These are phyloP conservation scores for Selene dorsalis DNA, from an alignment of 2,797 vertebrate genomes.

Conservation along the genomic window DNA sequence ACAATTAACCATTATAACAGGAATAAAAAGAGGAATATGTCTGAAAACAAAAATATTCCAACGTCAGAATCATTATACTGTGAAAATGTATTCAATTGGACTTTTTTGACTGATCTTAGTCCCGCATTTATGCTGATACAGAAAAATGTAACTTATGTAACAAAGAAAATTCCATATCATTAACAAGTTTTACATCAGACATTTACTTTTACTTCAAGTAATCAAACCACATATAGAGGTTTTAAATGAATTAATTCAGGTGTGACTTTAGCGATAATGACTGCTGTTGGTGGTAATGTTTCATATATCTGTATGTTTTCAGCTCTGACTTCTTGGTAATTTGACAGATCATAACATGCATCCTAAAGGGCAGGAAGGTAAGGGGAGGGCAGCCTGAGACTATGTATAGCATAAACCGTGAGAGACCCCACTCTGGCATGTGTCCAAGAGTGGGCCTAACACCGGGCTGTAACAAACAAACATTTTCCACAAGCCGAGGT, in stretches of 20 bases:
- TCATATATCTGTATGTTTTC: constrained; percentile 44
- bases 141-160: not conserved
- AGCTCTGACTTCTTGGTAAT: constrained; percentile 50
- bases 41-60: too few relatives aligned
- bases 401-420: constrained; percentile 69
- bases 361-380: constrained; percentile 37
- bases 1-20: too few relatives aligned
- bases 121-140: not conserved
- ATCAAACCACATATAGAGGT: not conserved
- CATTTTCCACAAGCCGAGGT: constrained; percentile 51
- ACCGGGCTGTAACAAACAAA: constrained; percentile 87
- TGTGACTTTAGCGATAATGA: not conserved
- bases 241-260: not conserved
- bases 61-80: not conserved
- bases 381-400: constrained; percentile 35
- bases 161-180: not conserved
- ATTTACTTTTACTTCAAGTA: not conserved
- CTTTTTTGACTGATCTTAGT: too few relatives aligned
- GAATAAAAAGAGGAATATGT: too few relatives aligned
- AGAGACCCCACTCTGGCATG: constrained; percentile 70
- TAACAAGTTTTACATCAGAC: not conserved
- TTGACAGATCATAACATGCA: constrained; percentile 45
- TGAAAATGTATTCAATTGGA: not conserved
- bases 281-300: constrained; percentile 1
- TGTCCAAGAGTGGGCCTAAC: constrained; percentile 72